Evolutionary conservation across 2,113 vertebrate genomes (phyloP).

Genomic region (Hydrolagus affinis): DNA sequence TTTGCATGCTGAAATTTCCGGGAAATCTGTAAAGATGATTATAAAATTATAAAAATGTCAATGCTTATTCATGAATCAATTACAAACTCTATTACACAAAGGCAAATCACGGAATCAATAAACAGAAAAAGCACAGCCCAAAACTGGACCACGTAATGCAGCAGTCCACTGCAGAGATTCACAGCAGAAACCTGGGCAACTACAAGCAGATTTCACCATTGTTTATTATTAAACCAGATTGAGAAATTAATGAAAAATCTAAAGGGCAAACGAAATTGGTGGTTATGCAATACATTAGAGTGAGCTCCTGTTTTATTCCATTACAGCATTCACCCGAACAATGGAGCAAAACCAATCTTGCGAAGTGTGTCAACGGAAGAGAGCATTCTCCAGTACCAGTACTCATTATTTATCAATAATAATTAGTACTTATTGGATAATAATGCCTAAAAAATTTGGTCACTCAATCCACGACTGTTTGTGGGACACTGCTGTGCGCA

Average conservation of each 20-base stretch:
- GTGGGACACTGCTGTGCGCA: too few relatives aligned
- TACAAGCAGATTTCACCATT: background rate
- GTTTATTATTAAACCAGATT: background rate
- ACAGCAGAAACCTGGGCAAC: background rate
- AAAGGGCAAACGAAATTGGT: background rate
- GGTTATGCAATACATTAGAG: background rate
- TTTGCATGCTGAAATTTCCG: background rate
- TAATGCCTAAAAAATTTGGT: too few relatives aligned
- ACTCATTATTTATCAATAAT: too few relatives aligned
- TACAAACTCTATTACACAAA: conserved; percentile 15
- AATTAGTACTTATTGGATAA: too few relatives aligned
- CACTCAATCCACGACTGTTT: too few relatives aligned
- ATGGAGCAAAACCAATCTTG: background rate
- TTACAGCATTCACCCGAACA: background rate
- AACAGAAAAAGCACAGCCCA: background rate
- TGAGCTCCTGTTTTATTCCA: background rate
- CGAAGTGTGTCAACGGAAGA: too few relatives aligned
- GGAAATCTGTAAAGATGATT: background rate
- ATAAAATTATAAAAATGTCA: background rate
- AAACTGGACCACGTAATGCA: background rate
- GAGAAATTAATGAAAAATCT: background rate
- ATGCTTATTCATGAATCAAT: conserved; percentile 1
- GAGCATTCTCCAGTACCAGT: too few relatives aligned
- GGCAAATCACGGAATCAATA: conserved; percentile 16
- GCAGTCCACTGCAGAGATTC: background rate